Conservation (phyloP, 2,797 vertebrate species). For the Lutjanus argentimaculatus region DNA sequence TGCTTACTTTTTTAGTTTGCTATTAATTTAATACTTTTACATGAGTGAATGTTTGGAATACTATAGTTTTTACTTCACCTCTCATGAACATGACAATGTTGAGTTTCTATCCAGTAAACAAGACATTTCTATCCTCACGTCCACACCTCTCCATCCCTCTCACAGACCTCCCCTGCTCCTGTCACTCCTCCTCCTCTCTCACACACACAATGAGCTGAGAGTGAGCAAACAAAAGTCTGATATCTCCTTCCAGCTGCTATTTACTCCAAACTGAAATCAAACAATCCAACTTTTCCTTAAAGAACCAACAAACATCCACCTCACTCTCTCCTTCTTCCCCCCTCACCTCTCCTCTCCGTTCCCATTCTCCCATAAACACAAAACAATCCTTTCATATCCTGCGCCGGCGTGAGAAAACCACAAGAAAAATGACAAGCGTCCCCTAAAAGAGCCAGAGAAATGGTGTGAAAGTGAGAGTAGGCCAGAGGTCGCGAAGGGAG, state of each 20-base stretch:
- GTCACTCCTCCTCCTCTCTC: not conserved
- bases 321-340: slow-evolving; percentile 11
- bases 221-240: slow-evolving; percentile 12
- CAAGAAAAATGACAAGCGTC: slow-evolving; percentile 68
- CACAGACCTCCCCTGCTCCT: not conserved
- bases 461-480: slow-evolving; percentile 68
- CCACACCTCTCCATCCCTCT: not conserved
- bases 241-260: slow-evolving; percentile 8
- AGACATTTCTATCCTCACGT: not conserved
- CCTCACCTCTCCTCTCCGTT: slow-evolving; percentile 23
- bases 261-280: slow-evolving; percentile 30
- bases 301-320: slow-evolving; percentile 22
- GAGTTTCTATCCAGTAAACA: slow-evolving; percentile 7
- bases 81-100: slow-evolving; percentile 5
- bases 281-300: slow-evolving; percentile 11
- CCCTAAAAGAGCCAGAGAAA: slow-evolving; percentile 64
- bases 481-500: slow-evolving; percentile 63
- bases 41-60: not conserved
- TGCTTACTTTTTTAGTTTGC: too few relatives aligned
- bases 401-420: slow-evolving; percentile 76
- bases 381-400: slow-evolving; percentile 78
- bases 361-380: slow-evolving; percentile 59
- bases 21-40: not conserved
- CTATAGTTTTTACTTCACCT: not conserved
- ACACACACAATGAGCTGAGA: slow-evolving; percentile 9